Evolutionary conservation across 2,113 vertebrate species (phyloP).

Genomic region (Oryzias curvinotus): DNA sequence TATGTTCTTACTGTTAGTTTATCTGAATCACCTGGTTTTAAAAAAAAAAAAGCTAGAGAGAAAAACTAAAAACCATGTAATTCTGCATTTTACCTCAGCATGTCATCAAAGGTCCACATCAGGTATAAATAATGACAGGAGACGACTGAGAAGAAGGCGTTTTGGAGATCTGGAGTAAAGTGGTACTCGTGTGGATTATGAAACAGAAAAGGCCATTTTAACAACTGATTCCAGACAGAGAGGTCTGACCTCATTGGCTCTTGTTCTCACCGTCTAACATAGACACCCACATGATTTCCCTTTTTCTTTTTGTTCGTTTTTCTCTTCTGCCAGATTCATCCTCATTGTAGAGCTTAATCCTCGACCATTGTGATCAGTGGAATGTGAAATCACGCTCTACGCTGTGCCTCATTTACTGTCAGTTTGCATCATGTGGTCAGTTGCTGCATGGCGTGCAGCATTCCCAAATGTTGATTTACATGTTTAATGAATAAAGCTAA

Average conservation of each 20-base stretch:
- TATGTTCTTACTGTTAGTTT: slow-evolving; percentile 1
- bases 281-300: slow-evolving; percentile 52
- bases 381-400: slow-evolving; percentile 62
- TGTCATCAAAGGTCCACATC: slow-evolving; percentile 47
- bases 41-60: neutral
- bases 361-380: slow-evolving; percentile 54
- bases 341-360: slow-evolving; percentile 66
- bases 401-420: slow-evolving; percentile 33
- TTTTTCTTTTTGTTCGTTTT: slow-evolving; percentile 4
- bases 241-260: slow-evolving; percentile 30
- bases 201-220: slow-evolving; percentile 12
- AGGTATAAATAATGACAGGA: neutral
- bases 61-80: slow-evolving; percentile 13
- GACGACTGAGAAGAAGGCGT: neutral
- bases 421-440: slow-evolving; percentile 8
- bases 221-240: neutral
- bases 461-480: neutral
- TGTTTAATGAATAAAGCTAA: neutral
- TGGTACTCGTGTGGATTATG: slow-evolving; percentile 7
- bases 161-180: slow-evolving; percentile 2
- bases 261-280: slow-evolving; percentile 27
- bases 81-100: slow-evolving; percentile 43
- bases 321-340: slow-evolving; percentile 32
- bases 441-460: neutral
- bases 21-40: neutral